Evolutionary conservation across 2,797 vertebrate genomes (phyloP), one percentile per base, ranked within the genome.

Genomic region (Diplodus sargus): DNA sequence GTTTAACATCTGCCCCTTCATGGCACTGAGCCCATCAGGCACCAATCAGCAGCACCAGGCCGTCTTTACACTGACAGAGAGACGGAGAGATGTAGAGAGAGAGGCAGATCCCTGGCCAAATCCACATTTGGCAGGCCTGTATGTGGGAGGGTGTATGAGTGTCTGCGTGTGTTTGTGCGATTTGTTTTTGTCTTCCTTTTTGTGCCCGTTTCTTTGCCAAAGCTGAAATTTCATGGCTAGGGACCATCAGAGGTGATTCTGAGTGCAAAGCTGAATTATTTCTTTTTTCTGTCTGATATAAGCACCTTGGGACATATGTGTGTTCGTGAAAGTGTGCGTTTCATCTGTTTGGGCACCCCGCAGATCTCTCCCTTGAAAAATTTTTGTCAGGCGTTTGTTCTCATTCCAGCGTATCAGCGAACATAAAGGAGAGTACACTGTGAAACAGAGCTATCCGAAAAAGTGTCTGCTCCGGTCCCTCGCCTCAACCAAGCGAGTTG

Each of bases 191-290:
- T 89, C 64, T 73, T 76, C 65, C 53, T 79, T 79, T 83, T 76
- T 71, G 83, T 74, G 71, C 69, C 74, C 30, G 72, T 66, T 34
- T 71, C 77, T 82, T 85, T 89, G 83, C 88, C 86, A 92, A 89
- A 91, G 91, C 89, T 84, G 87, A 85, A 83, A 93, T 94, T 92
- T 93, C 91, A 93, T 81, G 91, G 89, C 74, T 84, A 63, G 81
- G 69, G 82, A 87, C 89, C 78, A 83, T 88, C 82, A 76, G 90
- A 88, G 93, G 92, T 93, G 88, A 92, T 82, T 87, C 78, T 34
- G 84, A 93, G 93, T 92, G 90, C 92, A 90, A 23, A 69, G 82
- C 89, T 83, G 87, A 90, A 90, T 90, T 86, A 88, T 92, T 83
- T 90, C 81, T 80, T 86, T 87, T 90, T 84, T 86, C 70, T 90